A percentile compares a stretch with the other conserved stretches of the same genome.
Evolutionary conservation across 2,888 invertebrate genomes (phyloP).

Genomic region (Macrophya annulata): DNA sequence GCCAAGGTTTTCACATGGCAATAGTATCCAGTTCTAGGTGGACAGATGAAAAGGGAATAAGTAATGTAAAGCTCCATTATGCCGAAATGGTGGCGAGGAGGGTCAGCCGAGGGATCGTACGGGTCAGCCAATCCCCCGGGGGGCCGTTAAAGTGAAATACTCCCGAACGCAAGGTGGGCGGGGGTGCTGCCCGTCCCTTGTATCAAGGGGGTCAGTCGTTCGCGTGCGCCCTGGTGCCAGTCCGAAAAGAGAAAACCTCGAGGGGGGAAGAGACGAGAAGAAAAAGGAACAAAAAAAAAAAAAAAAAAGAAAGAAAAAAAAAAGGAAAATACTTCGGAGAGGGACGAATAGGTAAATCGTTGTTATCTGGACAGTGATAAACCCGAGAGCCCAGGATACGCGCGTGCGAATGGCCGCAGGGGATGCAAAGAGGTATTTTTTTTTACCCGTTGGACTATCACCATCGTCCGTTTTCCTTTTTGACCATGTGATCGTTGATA

Average conservation of each 20-base stretch:
- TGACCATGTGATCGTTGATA: neutral
- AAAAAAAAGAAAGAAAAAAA: neutral
- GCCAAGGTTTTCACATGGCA: constrained; percentile 16
- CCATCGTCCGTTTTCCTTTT: neutral
- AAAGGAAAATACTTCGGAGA: neutral
- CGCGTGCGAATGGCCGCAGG: constrained; percentile 66
- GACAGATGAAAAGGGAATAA: constrained; percentile 70
- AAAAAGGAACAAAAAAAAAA: neutral
- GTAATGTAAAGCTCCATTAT: constrained; percentile 79
- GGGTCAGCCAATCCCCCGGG: constrained; percentile 79
- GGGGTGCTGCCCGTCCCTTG: constrained; percentile 61
- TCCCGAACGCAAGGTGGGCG: constrained; percentile 79
- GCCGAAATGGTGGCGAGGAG: constrained; percentile 77
- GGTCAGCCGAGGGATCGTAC: constrained; percentile 61
- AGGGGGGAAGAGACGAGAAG: neutral
- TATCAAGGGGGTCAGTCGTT: constrained; percentile 51
- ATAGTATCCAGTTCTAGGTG: constrained; percentile 31
- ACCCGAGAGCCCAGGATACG: constrained; percentile 69
- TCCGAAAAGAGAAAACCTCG: constrained; percentile 19
- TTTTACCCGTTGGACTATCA: neutral
- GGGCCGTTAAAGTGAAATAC: constrained; percentile 80
- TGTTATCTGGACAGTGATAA: constrained; percentile 80
- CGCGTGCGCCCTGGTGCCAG: constrained; percentile 37
- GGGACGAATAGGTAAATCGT: constrained; percentile 77
- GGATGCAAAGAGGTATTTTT: constrained; percentile 64